Base-by-base conservation (phyloP, 2,797 vertebrate genomes). In the Limosa lapponica region DNA sequence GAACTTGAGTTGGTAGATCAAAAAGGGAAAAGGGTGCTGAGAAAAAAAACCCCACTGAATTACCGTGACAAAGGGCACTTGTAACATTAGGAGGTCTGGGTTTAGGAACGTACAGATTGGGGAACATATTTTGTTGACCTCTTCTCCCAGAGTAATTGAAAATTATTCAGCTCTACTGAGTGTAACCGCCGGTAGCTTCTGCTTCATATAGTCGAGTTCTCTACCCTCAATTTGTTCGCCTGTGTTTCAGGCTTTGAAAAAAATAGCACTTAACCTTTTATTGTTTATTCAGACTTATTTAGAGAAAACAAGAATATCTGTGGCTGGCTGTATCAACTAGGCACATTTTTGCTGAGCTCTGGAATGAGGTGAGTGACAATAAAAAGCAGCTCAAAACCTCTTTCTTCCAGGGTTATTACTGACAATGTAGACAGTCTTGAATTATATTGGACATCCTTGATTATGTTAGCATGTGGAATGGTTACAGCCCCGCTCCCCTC, bases 151-250 rank as follows among this genome's bases (percentile, higher is more conserved):
- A 96, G 72, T 95, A 96, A 97, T 93, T 96, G 93, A 96, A 97
- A 95, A 96, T 95, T 93, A 96, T 92, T 97, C 93, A 96, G 71
- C 91, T 95, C 73, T 95, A 88, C 59, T 87, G 86, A 96, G 71
- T 95, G 86, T 78, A 93, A 95, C 91, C 92, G 83, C 71, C 61
- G 65, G 74, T 61, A 94, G 88, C 64, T 94, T 93, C 70, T 93
- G 85, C 87, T 95, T 94, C 91, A 87, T 82, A 85, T 96, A 96
- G 95, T 93, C 90, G 91, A 95, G 90, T 94, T 94, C 90, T 91
- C 91, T 90, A 92, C 81, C 70, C 88, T 95, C 90, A 94, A 85
- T 94, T 95, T 96, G 75, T 96, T 93, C 71, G 91, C 67, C 77
- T 90, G 83, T 49, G 43, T 93, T 96, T 96, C 86, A 90, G 58